phyloP scores from a whole-genome alignment of 2,888 invertebrate genomes.

The Eurois occulta region DNA sequence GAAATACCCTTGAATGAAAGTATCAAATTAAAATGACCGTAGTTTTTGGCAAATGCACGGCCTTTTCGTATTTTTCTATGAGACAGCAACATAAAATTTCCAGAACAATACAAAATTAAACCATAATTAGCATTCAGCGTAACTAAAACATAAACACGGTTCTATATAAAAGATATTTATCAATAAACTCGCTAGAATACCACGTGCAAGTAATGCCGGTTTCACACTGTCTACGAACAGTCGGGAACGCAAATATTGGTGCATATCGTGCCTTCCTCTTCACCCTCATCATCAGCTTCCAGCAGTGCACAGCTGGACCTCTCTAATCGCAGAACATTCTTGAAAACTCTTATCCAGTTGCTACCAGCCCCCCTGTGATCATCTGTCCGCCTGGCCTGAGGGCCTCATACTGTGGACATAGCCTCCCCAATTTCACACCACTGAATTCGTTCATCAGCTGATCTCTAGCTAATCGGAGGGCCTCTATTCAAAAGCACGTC shows the following conservation, averaged over 20 bases:
- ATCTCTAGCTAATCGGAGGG: neutral
- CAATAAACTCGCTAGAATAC: constrained; percentile 33
- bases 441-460: neutral
- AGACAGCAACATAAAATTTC: neutral
- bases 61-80: neutral
- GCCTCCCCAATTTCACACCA: neutral
- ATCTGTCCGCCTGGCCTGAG: neutral
- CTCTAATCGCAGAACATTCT: neutral
- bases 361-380: neutral
- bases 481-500: neutral
- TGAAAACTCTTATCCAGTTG: neutral
- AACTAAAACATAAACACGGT: constrained; percentile 12
- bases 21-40: neutral
- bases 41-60: neutral
- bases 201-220: constrained; percentile 20
- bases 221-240: neutral
- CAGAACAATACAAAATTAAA: neutral
- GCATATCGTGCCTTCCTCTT: neutral
- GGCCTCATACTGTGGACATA: neutral
- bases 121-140: neutral
- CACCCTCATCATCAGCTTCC: neutral
- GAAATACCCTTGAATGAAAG: neutral
- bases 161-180: constrained; percentile 34
- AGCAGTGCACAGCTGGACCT: neutral
- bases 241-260: neutral